Conservation (phyloP, 2,113 vertebrate genomes). For the Pyrgilauda ruficollis region DNA sequence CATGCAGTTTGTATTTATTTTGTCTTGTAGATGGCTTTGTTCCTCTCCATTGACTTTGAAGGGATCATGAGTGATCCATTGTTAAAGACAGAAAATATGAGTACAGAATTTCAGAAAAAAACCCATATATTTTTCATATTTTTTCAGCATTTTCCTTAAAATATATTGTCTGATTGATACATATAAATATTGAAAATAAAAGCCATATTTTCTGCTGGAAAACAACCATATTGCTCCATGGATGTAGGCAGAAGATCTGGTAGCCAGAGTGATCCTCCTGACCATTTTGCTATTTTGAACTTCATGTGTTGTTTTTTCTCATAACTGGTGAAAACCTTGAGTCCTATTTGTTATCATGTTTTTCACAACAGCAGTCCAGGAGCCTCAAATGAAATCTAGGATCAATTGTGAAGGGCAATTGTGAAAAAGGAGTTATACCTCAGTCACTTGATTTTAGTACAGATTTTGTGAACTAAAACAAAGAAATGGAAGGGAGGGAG, state of each 20-base stretch:
- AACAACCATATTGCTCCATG: background rate
- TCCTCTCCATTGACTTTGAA: background rate
- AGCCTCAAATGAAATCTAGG: background rate
- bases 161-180: background rate
- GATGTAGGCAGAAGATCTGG: background rate
- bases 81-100: background rate
- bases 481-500: background rate
- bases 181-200: background rate
- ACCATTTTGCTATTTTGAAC: background rate
- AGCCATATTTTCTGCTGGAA: background rate
- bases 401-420: background rate
- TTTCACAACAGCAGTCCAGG: background rate
- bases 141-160: background rate
- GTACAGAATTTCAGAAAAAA: background rate
- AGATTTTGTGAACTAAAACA: background rate
- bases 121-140: accelerated
- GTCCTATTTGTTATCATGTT: background rate
- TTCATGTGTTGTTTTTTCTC: background rate
- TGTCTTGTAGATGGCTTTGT: background rate
- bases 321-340: background rate
- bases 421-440: background rate
- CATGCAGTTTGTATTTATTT: background rate
- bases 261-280: background rate
- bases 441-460: background rate
- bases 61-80: background rate